These are phyloP conservation scores for Sinocyclocheilus anophthalmus DNA, from an alignment of 2,113 vertebrate species.

Conservation along the genomic window DNA sequence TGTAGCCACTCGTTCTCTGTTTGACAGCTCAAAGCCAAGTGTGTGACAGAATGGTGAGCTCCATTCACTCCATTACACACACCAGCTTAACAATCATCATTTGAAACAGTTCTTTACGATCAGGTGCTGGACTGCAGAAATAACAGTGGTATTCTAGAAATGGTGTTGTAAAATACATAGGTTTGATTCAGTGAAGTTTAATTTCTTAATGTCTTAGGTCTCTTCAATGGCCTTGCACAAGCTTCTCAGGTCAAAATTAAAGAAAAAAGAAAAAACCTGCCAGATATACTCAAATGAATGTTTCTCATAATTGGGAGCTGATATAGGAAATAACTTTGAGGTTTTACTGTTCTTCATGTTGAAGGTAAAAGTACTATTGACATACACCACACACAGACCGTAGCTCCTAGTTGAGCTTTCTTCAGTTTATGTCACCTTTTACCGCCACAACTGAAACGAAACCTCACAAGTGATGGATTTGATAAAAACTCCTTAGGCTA, in stretches of 20 bases:
- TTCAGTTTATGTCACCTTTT: background rate
- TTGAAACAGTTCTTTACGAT: conserved; percentile 16
- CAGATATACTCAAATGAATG: background rate
- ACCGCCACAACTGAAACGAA: background rate
- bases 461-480: background rate
- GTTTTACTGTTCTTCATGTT: background rate
- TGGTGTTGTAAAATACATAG: conserved; percentile 34
- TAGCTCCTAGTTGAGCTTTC: background rate
- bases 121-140: background rate
- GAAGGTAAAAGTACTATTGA: background rate
- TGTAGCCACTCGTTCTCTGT: conserved; percentile 31
- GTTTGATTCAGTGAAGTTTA: background rate
- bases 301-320: conserved; percentile 12
- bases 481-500: background rate
- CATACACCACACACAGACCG: background rate
- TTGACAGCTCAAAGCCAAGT: conserved; percentile 38
- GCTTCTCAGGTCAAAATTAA: background rate
- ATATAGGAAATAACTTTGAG: background rate
- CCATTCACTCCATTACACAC: conserved; percentile 22
- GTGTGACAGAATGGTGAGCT: conserved; percentile 24
- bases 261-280: background rate
- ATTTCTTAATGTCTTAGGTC: conserved; percentile 61
- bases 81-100: conserved; percentile 1
- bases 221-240: conserved; percentile 56
- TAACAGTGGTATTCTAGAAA: conserved; percentile 65